These are phyloP conservation scores for Itoplectis maculator DNA, from an alignment of 2,888 invertebrate species.

Conservation along the genomic window DNA sequence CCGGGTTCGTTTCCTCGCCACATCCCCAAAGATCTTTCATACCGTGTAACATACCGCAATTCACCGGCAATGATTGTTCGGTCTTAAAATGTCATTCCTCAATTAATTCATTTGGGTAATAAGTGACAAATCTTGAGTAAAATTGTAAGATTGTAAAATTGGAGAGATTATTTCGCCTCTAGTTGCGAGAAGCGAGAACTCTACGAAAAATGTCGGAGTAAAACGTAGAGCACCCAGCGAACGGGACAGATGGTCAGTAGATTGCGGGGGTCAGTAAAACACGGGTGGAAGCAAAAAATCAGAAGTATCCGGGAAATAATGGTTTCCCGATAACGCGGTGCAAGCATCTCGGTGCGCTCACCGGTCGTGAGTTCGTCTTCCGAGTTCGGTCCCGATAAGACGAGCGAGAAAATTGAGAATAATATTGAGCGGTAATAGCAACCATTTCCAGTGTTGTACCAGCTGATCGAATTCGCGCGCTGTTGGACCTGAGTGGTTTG, in stretches of 20 bases:
- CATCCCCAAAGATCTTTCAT: neutral
- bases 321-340: conserved; percentile 26
- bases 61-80: neutral
- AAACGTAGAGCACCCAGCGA: neutral
- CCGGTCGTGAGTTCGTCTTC: neutral
- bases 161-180: neutral
- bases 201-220: neutral
- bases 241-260: neutral
- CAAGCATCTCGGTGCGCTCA: conserved; percentile 10
- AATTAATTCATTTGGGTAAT: neutral
- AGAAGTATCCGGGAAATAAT: conserved; percentile 10
- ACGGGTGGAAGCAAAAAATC: neutral
- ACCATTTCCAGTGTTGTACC: conserved; percentile 40
- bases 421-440: conserved; percentile 37
- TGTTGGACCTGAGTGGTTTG: conserved; percentile 43
- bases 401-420: conserved; percentile 25
- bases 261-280: conserved; percentile 6
- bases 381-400: neutral
- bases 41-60: neutral
- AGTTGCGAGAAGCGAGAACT: neutral
- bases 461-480: conserved; percentile 35
- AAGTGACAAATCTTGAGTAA: no score
- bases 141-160: no score
- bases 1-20: neutral
- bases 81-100: neutral